Base-by-base conservation (phyloP, 2,113 vertebrate genomes). In the Balaeniceps rex region DNA sequence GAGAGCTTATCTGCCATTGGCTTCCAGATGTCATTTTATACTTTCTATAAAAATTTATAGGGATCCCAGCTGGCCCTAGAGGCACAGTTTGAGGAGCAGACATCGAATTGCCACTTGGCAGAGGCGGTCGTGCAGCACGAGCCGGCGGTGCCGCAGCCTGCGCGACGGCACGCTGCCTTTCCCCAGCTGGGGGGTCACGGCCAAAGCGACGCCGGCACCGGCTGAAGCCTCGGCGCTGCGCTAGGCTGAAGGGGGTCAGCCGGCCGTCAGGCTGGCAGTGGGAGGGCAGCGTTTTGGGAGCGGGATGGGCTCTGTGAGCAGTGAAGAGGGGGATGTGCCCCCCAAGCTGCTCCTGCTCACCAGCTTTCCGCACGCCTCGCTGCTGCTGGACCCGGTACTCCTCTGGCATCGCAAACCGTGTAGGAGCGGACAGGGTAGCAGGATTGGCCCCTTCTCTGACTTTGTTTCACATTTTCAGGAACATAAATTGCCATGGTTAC, bases 401-500 rank as follows among this genome's bases (percentile, higher is more conserved):
- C 65, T 47, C 40, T 0, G 0, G 52, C 61, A 19, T 12, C 10
- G 14, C 84, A 71, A 60, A 76, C 29, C 2, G 7, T 1, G 0
- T 26, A 40, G 60, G 69, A 90, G 72, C 0, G 0, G 63, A 42
- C 49, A 54, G 36, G 74, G 75, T 18, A 86, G 60, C 63, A 64
- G 55, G 58, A 90, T 18, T 58, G n/a, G 85, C 70, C 93, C 79
- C 72, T 75, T 91, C 75, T 61, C 71, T 4, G 26, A 63, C 77
- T 96, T 94, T 31, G 54, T 90, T 85, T 92, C 29, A 1, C 52
- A 12, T 94, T 93, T 94, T 86, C 87, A 60, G 91, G 78, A 95
- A 80, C 83, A 65, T 75, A 76, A 74, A 97, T 98, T 64, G 96
- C 94, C 96, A 97, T 98, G 97, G 97, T 96, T 98, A 98, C 98